phyloP scores from a whole-genome alignment of 2,888 invertebrate species.

The Standfussiana lucernea region DNA sequence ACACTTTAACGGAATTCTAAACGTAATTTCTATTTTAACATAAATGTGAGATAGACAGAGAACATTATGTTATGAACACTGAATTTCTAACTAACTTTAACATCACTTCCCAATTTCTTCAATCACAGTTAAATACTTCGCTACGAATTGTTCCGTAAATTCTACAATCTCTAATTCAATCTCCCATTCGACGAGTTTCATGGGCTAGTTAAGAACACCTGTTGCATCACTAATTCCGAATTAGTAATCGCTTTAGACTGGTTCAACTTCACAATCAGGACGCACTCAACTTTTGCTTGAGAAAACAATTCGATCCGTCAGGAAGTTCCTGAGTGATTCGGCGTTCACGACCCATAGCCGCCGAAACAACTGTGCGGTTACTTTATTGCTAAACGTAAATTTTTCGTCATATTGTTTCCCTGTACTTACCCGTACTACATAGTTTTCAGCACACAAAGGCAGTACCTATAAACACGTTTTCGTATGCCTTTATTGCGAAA shows the following conservation, averaged over 20 bases:
- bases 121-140: slow-evolving; percentile 47
- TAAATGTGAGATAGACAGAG: slow-evolving; percentile 7
- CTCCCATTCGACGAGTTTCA: slow-evolving; percentile 57
- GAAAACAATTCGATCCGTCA: slow-evolving; percentile 60
- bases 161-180: slow-evolving; percentile 53
- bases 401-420: slow-evolving; percentile 72
- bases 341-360: slow-evolving; percentile 64
- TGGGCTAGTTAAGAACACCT: slow-evolving; percentile 68
- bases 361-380: slow-evolving; percentile 70
- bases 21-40: slow-evolving; percentile 2
- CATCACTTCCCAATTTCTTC: slow-evolving; percentile 42
- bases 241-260: slow-evolving; percentile 62
- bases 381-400: slow-evolving; percentile 66
- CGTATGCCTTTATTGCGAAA: slow-evolving; percentile 53
- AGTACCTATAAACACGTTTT: slow-evolving; percentile 49
- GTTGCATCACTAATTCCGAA: slow-evolving; percentile 66
- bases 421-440: slow-evolving; percentile 64
- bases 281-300: slow-evolving; percentile 53
- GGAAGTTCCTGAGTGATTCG: slow-evolving; percentile 68
- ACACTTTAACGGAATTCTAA: neutral
- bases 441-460: slow-evolving; percentile 61
- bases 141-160: slow-evolving; percentile 38
- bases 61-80: slow-evolving; percentile 30
- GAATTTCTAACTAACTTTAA: slow-evolving; percentile 33
- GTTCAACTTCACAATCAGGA: slow-evolving; percentile 47